phyloP scores from a whole-genome alignment of 2,113 vertebrate genomes.

The Scatophagus argus region DNA sequence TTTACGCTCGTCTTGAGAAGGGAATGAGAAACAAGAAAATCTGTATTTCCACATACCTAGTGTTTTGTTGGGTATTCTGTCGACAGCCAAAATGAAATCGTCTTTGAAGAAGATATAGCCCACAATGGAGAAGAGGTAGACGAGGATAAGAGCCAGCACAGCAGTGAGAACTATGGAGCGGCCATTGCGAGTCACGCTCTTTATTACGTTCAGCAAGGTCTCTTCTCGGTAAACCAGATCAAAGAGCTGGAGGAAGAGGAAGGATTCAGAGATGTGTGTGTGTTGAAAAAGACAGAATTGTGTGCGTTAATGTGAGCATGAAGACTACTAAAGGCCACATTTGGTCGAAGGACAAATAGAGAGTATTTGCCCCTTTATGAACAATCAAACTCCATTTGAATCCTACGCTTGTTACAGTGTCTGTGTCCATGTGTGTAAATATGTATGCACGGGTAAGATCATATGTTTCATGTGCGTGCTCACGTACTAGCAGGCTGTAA shows the following conservation, averaged over 20 bases:
- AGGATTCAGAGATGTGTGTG: slow-evolving; percentile 8
- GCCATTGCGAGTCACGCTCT: slow-evolving; percentile 98
- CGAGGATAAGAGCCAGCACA: slow-evolving; percentile 96
- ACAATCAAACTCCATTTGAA: background rate
- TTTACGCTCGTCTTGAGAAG: background rate
- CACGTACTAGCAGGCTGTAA: slow-evolving; percentile 94
- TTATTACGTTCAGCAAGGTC: slow-evolving; percentile 97
- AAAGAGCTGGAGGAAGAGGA: slow-evolving; percentile 88
- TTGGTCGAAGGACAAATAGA: background rate
- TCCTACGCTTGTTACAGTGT: background rate
- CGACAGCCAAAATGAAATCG: slow-evolving; percentile 97
- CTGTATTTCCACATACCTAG: slow-evolving; percentile 69
- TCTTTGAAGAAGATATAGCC: slow-evolving; percentile 99
- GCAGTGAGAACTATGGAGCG: slow-evolving; percentile 98
- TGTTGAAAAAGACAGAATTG: background rate
- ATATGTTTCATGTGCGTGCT: slow-evolving; percentile 6
- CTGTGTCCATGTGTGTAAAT: background rate
- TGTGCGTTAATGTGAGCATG: background rate
- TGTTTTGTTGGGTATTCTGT: slow-evolving; percentile 95
- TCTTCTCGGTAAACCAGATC: slow-evolving; percentile 98
- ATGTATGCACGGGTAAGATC: background rate
- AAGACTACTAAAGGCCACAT: background rate
- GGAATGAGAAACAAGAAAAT: background rate
- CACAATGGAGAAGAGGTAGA: slow-evolving; percentile 99
- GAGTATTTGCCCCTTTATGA: background rate